Base-by-base conservation (phyloP, 2,888 invertebrate species). In the Tachystola acroxantha region DNA sequence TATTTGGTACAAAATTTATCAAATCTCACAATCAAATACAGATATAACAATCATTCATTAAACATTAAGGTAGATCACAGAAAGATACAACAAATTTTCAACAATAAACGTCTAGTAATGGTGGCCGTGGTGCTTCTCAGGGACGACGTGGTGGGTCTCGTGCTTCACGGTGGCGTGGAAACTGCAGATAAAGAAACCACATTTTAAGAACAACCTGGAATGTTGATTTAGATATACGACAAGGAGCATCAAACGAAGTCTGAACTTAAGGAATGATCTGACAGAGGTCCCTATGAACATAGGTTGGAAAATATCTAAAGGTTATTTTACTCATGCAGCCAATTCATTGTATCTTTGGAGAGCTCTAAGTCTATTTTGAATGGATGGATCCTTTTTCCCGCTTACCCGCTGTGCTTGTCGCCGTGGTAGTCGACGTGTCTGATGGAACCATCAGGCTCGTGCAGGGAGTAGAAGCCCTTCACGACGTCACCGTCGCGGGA, bases 141-240 rank as follows among this genome's bases (percentile, higher is more conserved):
- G 80, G n/a, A 72, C 62, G 32, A 75, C 53, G 50, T 82, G 80
- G 51, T 81, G 78, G 34, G 76, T 80, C 53, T 67, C 66, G 63
- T 75, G 71, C 43, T 81, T 82, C 39, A 82, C 79, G 36, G 75
- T 71, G 24, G 82, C 82, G 45, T 81, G 79, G 65, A 82, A 82
- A 36, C 82, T 82, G 71, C n/a, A 56, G 60, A 36, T 25, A 45
- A 50, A 34, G 6, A 20, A 20, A 20, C 2, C 20, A 19, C 4
- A 19, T 20, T 20, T 20, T n/a, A n/a, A n/a, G n/a, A n/a, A n/a
- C n/a, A n/a, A n/a, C n/a, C n/a, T n/a, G n/a, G n/a, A n/a, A n/a
- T n/a, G n/a, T n/a, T n/a, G n/a, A n/a, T n/a, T n/a, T n/a, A n/a
- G n/a, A n/a, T n/a, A n/a, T n/a, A n/a, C n/a, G n/a, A n/a, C n/a